Evolutionary conservation across 1,140 invertebrate genomes (phyloP).

Genomic region (Pachypeltis micranthus): DNA sequence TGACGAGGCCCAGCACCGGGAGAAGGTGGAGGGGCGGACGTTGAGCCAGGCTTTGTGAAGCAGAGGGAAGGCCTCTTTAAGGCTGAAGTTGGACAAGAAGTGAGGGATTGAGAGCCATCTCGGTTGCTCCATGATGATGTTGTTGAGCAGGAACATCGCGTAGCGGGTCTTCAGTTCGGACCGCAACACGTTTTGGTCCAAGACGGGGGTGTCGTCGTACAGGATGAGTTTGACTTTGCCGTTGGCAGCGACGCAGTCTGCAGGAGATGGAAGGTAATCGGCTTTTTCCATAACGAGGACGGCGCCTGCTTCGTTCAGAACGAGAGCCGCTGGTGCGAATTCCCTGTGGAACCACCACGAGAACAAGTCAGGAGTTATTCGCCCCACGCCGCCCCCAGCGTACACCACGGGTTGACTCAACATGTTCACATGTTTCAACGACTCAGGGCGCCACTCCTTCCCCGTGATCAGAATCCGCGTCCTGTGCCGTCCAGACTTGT

Average conservation of each 20-base stretch:
- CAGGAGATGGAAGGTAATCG: constrained; percentile 34
- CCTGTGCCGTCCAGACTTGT: constrained; percentile 39
- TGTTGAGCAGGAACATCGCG: constrained; percentile 32
- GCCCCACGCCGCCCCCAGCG: constrained; percentile 40
- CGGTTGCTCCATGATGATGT: constrained; percentile 23
- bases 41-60: constrained; percentile 40
- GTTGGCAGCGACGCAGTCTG: constrained; percentile 35
- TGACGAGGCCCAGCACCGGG: constrained; percentile 33
- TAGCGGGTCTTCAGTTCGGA: constrained; percentile 37
- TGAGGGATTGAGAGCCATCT: constrained; percentile 26
- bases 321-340: constrained; percentile 39
- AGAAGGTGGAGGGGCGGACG: constrained; percentile 37
- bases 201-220: constrained; percentile 29
- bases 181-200: constrained; percentile 33
- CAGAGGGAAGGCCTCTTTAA: constrained; percentile 41
- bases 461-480: constrained; percentile 40
- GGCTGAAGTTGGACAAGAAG: constrained; percentile 34
- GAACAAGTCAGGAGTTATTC: constrained; percentile 39
- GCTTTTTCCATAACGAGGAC: constrained; percentile 36
- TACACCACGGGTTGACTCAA: constrained; percentile 42
- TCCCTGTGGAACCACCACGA: constrained; percentile 43
- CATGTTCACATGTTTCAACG: constrained; percentile 41
- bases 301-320: constrained; percentile 38
- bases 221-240: constrained; percentile 35
- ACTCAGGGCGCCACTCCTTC: constrained; percentile 38